Base-by-base conservation (phyloP, 2,113 vertebrate genomes). In the Trematocara nigrifrons region DNA sequence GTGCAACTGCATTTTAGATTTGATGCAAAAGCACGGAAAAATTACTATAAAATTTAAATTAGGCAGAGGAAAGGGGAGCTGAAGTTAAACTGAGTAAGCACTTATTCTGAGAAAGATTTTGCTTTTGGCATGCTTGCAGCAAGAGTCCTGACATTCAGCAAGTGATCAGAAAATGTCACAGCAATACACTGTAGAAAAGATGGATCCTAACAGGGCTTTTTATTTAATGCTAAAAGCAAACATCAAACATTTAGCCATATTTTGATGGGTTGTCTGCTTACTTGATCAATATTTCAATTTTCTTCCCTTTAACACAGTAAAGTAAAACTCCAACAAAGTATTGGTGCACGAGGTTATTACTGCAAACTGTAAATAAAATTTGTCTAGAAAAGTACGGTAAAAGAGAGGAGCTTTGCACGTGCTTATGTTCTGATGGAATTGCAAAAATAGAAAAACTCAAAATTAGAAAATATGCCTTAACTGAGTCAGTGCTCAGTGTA, bases 71-170 rank as follows among this genome's bases (percentile, higher is more conserved):
- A 42, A 69, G 69, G 52, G 33, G 79, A 53, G 56, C 56, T 78
- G 38, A 56, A 88, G 69, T 82, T 61, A 59, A 45, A 29, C 6
- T n/a, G 15, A 61, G 54, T 49, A 82, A 77, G 71, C 59, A 81
- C 42, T 86, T 89, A 74, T 69, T 89, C 81, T 4, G 38, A 66
- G 81, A 81, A 84, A 89, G 57, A 82, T 33, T 74, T 86, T 85
- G 45, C 82, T 90, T 89, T 79, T 52, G 84, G 81, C 79, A 51
- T 79, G 74, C 84, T 84, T 66, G 64, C 53, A 91, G 91, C 64
- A 51, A 86, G 7, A 89, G 69, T 81, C 80, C 42, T 91, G 90
- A 89, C 81, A 86, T 94, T 92, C 81, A 86, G 86, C 35, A 15
- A 85, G 56, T 79, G 53, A 91, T 89, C 84, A 56, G 59, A 84